These are phyloP conservation scores for Caiman crocodilus DNA, from an alignment of 2,797 vertebrate genomes.

Conservation along the genomic window DNA sequence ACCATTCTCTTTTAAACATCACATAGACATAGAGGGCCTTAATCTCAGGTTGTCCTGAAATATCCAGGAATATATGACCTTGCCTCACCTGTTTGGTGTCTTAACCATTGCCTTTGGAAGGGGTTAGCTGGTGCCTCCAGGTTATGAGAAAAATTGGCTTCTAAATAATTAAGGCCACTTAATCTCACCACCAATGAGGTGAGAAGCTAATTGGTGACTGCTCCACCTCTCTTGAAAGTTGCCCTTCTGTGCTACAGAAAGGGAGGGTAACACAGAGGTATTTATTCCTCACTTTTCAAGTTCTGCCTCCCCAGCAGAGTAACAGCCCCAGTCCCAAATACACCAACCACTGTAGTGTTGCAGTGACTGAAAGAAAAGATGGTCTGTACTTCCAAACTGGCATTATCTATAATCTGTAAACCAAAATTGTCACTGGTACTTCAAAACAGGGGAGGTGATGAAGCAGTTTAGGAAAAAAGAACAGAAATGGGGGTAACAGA, in stretches of 20 bases:
- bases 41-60: neutral
- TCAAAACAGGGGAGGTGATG: neutral
- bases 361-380: rapidly evolving
- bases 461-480: neutral
- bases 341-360: neutral
- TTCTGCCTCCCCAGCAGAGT: neutral
- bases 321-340: neutral
- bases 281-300: neutral
- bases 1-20: neutral
- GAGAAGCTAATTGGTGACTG: neutral
- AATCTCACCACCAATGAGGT: too few species aligned
- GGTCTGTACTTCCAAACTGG: neutral
- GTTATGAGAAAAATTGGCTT: neutral
- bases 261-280: neutral
- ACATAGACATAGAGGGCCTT: neutral
- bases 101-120: neutral
- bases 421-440: neutral
- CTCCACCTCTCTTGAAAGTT: neutral
- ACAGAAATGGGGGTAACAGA: neutral
- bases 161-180: neutral
- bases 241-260: neutral
- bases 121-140: neutral
- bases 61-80: neutral
- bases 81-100: neutral
- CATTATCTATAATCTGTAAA: neutral